These are phyloP conservation scores for Catharus minimus DNA, from an alignment of 2,113 vertebrate genomes.

Conservation along the genomic window DNA sequence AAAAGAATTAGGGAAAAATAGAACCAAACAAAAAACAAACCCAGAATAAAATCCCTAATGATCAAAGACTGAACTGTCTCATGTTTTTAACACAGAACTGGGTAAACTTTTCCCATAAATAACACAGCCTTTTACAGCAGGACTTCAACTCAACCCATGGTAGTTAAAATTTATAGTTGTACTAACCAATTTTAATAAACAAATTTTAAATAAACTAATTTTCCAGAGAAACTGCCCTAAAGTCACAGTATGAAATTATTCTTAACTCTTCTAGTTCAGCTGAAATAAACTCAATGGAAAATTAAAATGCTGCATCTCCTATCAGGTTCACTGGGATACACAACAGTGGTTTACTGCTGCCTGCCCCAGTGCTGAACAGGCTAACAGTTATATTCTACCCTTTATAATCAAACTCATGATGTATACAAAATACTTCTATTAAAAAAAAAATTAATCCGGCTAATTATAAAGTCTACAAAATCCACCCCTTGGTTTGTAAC, in stretches of 20 bases:
- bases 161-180: neutral
- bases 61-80: neutral
- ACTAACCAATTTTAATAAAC: neutral
- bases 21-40: neutral
- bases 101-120: neutral
- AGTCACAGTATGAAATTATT: neutral
- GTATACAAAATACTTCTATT: neutral
- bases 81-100: neutral
- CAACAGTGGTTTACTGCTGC: neutral
- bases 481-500: neutral
- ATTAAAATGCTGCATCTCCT: neutral
- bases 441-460: neutral
- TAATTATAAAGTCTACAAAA: neutral
- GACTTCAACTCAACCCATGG: neutral
- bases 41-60: neutral
- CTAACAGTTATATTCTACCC: neutral
- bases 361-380: neutral
- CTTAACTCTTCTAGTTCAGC: neutral
- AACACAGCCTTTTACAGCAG: neutral
- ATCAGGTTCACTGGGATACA: fast-evolving
- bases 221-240: neutral
- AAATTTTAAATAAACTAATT: neutral
- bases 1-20: neutral
- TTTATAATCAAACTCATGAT: neutral
- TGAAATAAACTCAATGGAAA: neutral